Conservation (phyloP, 2,888 invertebrate species). For the Lithosia quadra region DNA sequence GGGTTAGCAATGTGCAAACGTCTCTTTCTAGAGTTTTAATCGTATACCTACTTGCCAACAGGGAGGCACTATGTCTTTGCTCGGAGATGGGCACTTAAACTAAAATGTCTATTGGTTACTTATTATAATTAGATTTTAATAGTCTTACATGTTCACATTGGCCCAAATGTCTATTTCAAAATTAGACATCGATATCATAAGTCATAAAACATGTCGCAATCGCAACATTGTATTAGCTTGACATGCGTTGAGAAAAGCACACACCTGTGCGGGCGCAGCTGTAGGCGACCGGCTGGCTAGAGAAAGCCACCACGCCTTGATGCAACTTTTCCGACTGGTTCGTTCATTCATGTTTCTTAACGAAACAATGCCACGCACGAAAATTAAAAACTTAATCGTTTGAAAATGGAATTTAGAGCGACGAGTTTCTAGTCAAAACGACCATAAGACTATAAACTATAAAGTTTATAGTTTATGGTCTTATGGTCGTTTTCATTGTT, state of each 20-base stretch:
- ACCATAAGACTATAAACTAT: background rate
- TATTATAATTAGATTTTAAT: background rate
- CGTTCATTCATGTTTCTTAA: slow-evolving; percentile 24
- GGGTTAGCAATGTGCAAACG: no score
- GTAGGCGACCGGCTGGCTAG: slow-evolving; percentile 63
- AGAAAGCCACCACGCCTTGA: slow-evolving; percentile 65
- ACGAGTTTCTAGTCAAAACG: background rate
- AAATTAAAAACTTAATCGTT: background rate
- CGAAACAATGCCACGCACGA: background rate
- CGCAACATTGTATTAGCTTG: slow-evolving; percentile 35
- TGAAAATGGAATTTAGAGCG: background rate
- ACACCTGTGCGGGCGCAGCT: slow-evolving; percentile 28
- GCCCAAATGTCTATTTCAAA: slow-evolving; percentile 19
- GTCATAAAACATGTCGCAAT: slow-evolving; percentile 6
- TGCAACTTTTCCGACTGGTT: slow-evolving; percentile 52
- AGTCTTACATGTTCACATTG: background rate
- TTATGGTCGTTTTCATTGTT: no score
- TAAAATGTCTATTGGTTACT: no score
- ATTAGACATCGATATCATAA: background rate
- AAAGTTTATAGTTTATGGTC: background rate
- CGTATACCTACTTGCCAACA: no score
- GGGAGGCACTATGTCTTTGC: no score
- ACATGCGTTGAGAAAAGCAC: slow-evolving; percentile 33
- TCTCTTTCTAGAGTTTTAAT: no score
- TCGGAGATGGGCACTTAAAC: no score